Base-by-base conservation (phyloP, 2,113 vertebrate genomes). In the Neolamprologus modestus region DNA sequence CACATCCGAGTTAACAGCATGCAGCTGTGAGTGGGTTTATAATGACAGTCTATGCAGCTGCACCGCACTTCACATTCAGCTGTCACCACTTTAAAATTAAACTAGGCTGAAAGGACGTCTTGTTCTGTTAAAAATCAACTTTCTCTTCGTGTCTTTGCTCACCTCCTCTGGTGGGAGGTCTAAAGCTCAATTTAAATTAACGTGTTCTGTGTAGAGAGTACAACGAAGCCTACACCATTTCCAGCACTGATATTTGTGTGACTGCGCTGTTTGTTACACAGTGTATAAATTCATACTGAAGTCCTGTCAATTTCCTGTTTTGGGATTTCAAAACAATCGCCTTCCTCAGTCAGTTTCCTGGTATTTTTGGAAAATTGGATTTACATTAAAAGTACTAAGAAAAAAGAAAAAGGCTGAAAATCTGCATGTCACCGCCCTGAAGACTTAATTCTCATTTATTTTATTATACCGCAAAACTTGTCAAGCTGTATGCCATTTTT, bases 381-480 rank as follows among this genome's bases (percentile, higher is more conserved):
- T 66, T 66, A 66, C 4, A 66, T 66, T 66, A 14, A 68, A n/a
- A 68, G 63, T 3, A 21, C 19, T 66, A 17, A 19, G 2, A 14
- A 57, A 1, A 14, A 2, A 16, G 8, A 2, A 16, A 26, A 24
- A 4, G 8, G 59, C 17, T 59, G 7, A 40, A 8, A 40, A 40
- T 6, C 35, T 3, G 35, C 1, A 0, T 4, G 0, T 68, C 2
- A 0, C 11, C 14, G 63, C n/a, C 10, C 33, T 2, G 33, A 37
- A 40, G 19, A 68, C 63, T 68, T 35, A 35, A 35, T 8, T 35
- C 17, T 35, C 17, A n/a, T 66, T 35, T n/a, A n/a, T 12, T 5
- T 66, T n/a, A 11, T 66, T 35, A 66, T 66, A 5, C 31, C 3
- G 4, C 6, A 35, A 66, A 66, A 35, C 61, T 31, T 35, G 6